Evolutionary conservation across 2,888 invertebrate species (phyloP), one percentile per base, ranked within the genome.

Genomic region (Amorpha juglandis): DNA sequence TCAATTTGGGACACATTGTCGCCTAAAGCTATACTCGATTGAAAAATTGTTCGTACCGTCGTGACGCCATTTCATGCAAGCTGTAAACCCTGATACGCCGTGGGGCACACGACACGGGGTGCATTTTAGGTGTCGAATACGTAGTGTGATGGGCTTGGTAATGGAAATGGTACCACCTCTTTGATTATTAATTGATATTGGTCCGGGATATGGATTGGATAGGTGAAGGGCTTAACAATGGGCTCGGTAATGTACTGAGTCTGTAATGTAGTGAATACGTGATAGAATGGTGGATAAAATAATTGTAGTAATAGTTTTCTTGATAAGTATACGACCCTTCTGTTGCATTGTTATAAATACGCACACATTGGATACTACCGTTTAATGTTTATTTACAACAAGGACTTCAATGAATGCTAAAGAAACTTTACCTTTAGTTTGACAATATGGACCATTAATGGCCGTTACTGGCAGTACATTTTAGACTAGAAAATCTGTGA

Each of bases 31-130:
- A 81, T 83, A 75, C 71, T 73, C 83, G 86, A 91, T 92, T 91
- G 92, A 92, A 92, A 92, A 91, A 91, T 91, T 87, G 90, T 89
- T 77, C 85, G 78, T 74, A 77, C 74, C 74, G 63, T 67, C 70
- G 76, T 70, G 84, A 86, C 82, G 88, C 87, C 87, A 91, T 90
- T 87, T 84, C 79, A 82, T 83, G 79, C 82, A 77, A 81, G 74
- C 83, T 82, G 81, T 74, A 77, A 75, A 69, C 74, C 74, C 75
- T 63, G 72, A 72, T 73, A 74, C 67, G 80, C 80, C 77, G 64
- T 67, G 75, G 77, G 80, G 70, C 68, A 67, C 67, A 68, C 68
- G 74, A 71, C 75, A 73, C 70, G 74, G 75, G 78, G 74, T 71
- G 73, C 74, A 70, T 71, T 69, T 68, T 66, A 71, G 55, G 38